A percentile compares a stretch with the other conserved stretches of the same genome.
phyloP scores from a whole-genome alignment of 2,888 invertebrate species.

The Orthosia gothica region DNA sequence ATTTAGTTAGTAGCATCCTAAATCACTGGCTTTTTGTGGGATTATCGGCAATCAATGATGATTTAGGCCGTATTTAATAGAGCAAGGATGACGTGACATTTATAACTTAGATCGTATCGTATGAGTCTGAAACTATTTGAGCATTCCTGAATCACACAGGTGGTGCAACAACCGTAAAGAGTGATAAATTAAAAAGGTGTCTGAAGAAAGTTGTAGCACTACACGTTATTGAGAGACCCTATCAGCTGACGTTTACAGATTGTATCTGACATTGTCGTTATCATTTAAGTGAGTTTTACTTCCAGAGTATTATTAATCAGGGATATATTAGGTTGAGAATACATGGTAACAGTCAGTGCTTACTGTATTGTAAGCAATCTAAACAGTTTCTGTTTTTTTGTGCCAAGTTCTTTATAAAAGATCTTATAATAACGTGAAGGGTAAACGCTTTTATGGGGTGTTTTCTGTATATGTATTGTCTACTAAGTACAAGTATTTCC shows the following conservation, averaged over 20 bases:
- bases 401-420: background rate
- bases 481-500: no score
- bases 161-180: background rate
- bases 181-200: slow-evolving; percentile 4
- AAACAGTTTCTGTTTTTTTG: background rate
- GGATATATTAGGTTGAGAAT: background rate
- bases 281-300: slow-evolving; percentile 1
- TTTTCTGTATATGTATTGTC: background rate
- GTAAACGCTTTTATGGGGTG: no score
- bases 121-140: background rate
- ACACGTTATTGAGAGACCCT: slow-evolving; percentile 6
- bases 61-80: background rate
- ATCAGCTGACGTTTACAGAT: slow-evolving; percentile 16
- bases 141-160: background rate
- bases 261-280: background rate
- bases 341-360: background rate
- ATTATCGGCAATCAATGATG: background rate
- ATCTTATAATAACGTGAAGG: background rate
- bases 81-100: background rate
- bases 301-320: background rate
- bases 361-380: background rate
- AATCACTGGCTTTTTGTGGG: background rate
- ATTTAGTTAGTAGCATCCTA: background rate
- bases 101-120: background rate
- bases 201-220: slow-evolving; percentile 9